Base-by-base conservation (phyloP, 1,140 invertebrate species). In the Camponotus pennsylvanicus region DNA sequence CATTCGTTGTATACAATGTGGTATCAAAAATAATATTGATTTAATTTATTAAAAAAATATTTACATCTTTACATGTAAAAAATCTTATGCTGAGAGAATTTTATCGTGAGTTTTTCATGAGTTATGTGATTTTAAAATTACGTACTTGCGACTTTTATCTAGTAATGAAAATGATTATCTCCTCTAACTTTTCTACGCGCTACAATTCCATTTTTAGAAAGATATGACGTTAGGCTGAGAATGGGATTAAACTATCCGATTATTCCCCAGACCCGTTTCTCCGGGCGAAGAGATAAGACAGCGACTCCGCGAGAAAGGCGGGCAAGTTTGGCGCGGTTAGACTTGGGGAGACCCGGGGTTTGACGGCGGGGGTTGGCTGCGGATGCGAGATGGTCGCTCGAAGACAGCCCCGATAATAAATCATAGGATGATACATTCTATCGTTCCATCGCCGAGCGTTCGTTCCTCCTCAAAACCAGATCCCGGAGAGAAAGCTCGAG, bases 371-470 rank as follows among this genome's bases (percentile, higher is more conserved):
- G 70, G 78, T 57, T 90, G 85, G 85, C 84, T 90, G 86, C 63
- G 75, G 88, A 90, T 92, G 90, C 85, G 87, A 92, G 92, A 92
- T 90, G 89, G 91, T 90, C 89, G 89, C 90, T 91, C 89, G 88
- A 87, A 92, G 89, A 91, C 92, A 90, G 91, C 89, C 69, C 88
- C 87, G 91, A 93, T 93, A 94, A 94, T 94, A 93, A 93, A 94
- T 94, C 93, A 94, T 93, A 87, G 86, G 92, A 93, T 92, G 93
- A 94, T 94, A 93, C 92, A 91, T 93, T 92, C 90, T 92, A 92
- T 93, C 90, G 88, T 89, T 91, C 91, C 89, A 88, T 91, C 88
- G 90, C 78, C 63, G 86, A 64, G 84, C 89, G 88, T 86, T 73
- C 83, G 86, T 78, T 61, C 90, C 86, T 89, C 89, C 88, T 93